Evolutionary conservation across 1,140 invertebrate species (phyloP).

Genomic region (Neotoxoptera formosana): DNA sequence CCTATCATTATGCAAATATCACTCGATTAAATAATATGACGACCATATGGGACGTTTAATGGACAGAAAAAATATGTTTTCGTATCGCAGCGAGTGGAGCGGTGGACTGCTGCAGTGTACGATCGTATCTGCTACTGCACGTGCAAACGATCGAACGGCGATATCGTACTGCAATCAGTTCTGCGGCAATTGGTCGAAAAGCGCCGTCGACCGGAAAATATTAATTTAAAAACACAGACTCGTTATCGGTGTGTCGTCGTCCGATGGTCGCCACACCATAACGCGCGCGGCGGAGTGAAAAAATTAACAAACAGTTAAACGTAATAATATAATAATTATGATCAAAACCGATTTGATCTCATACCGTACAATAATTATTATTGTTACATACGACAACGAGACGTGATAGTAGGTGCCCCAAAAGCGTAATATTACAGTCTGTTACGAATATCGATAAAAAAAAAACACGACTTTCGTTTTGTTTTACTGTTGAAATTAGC

Average conservation of each 20-base stretch:
- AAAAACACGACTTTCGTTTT: neutral
- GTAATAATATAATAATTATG: neutral
- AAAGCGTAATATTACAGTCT: neutral
- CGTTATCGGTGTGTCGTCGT: neutral
- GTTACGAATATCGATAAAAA: neutral
- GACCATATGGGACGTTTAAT: slow-evolving; percentile 41
- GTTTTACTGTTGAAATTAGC: neutral
- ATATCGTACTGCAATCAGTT: slow-evolving; percentile 44
- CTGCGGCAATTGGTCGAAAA: neutral
- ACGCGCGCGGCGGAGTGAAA: neutral
- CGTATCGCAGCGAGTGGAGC: neutral
- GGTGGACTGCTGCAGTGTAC: too few species aligned
- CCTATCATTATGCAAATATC: slow-evolving; percentile 54
- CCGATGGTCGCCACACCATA: neutral
- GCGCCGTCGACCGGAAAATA: slow-evolving; percentile 23
- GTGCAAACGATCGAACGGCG: neutral
- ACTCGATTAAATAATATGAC: neutral
- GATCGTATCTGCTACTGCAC: neutral
- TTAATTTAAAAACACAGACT: neutral
- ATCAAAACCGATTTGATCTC: neutral
- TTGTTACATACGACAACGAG: neutral
- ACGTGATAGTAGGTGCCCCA: neutral
- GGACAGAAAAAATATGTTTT: neutral
- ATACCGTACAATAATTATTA: too few species aligned
- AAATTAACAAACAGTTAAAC: neutral